A percentile compares a stretch with the other conserved stretches of the same genome.
phyloP scores from a whole-genome alignment of 2,797 vertebrate species.

The Arnoldichthys spilopterus region DNA sequence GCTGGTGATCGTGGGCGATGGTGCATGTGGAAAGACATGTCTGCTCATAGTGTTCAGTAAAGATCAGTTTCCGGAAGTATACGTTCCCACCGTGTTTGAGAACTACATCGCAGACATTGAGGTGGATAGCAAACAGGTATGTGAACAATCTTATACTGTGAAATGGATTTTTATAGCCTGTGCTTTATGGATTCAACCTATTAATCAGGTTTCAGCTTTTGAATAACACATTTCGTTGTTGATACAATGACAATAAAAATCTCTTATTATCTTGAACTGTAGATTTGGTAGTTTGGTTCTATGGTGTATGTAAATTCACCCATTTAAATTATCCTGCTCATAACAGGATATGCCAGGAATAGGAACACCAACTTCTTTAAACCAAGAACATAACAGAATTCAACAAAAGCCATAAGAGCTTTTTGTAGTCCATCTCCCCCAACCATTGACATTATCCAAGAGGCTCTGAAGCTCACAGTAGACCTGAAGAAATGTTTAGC shows the following conservation, averaged over 20 bases:
- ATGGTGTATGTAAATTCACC: background rate
- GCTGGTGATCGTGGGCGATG: slow-evolving; percentile 97
- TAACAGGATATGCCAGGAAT: background rate
- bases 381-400: background rate
- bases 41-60: slow-evolving; percentile 98
- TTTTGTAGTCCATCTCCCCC: background rate
- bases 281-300: no score
- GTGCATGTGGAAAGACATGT: slow-evolving; percentile 97
- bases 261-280: no score
- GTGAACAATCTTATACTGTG: background rate
- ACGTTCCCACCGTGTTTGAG: slow-evolving; percentile 97
- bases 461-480: background rate
- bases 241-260: no score
- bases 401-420: background rate
- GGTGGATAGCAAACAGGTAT: slow-evolving; percentile 95
- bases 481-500: slow-evolving; percentile 18
- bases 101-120: slow-evolving; percentile 99
- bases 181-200: background rate
- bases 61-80: slow-evolving; percentile 98
- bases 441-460: slow-evolving; percentile 18
- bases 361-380: background rate
- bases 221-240: no score
- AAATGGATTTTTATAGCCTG: background rate
- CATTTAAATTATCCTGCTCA: background rate
- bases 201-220: background rate